phyloP scores from a whole-genome alignment of 2,888 invertebrate species.

The Acleris cristana region DNA sequence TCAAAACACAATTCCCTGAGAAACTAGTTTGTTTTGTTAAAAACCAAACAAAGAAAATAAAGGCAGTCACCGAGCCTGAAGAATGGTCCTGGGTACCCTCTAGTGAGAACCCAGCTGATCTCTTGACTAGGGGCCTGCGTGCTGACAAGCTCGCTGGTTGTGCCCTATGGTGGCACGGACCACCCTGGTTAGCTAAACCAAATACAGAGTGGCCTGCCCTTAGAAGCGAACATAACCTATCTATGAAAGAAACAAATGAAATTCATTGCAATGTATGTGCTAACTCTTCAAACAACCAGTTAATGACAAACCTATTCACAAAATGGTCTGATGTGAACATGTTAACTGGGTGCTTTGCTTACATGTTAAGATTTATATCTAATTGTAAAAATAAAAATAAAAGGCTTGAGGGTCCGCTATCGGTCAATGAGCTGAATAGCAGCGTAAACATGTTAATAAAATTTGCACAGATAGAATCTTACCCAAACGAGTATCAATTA shows the following conservation, averaged over 20 bases:
- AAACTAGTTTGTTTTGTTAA: conserved; percentile 14
- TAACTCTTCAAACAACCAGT: not conserved
- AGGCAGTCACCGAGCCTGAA: not conserved
- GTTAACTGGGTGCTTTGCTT: conserved; percentile 1
- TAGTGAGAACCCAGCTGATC: conserved; percentile 13
- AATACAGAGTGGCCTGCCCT: not conserved
- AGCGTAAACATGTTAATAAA: conserved; percentile 12
- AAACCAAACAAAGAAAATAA: conserved; percentile 16
- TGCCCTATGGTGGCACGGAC: conserved; percentile 16
- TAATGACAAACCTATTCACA: not conserved
- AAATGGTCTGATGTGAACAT: conserved; percentile 8
- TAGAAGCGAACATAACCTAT: no score
- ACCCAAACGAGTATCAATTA: conserved; percentile 16
- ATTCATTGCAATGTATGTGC: not conserved
- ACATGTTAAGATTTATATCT: conserved; percentile 2
- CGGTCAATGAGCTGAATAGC: not conserved
- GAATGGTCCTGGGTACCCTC: conserved; percentile 13
- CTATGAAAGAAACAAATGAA: not conserved
- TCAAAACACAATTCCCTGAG: conserved; percentile 5
- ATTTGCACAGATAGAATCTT: conserved; percentile 15
- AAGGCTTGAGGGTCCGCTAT: not conserved
- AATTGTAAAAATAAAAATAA: not conserved
- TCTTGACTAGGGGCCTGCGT: not conserved
- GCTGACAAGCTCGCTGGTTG: conserved; percentile 7
- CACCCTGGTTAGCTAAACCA: conserved; percentile 10